These are phyloP conservation scores for Chionodraco myersi DNA, from an alignment of 2,113 vertebrate species.

Conservation along the genomic window DNA sequence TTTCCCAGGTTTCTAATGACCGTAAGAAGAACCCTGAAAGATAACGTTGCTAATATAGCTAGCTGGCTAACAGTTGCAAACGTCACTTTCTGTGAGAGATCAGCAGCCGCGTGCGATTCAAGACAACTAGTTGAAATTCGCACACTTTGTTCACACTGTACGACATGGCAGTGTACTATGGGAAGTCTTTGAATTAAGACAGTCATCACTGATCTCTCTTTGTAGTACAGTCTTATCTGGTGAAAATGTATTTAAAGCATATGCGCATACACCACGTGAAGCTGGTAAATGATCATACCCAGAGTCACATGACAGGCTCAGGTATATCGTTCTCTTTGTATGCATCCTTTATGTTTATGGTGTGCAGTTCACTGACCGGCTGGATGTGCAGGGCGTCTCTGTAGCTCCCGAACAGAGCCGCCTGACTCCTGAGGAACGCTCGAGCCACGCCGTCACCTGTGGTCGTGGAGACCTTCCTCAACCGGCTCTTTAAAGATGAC, in stretches of 20 bases:
- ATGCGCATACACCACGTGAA: background rate
- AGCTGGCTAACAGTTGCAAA: no score
- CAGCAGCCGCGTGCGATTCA: no score
- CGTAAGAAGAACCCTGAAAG: no score
- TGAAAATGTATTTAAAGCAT: background rate
- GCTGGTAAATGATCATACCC: background rate
- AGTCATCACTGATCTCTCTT: background rate
- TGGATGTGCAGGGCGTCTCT: conserved; percentile 94
- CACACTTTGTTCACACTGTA: no score
- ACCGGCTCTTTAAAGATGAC: conserved; percentile 91
- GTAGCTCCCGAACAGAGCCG: conserved; percentile 96
- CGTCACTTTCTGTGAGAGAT: no score
- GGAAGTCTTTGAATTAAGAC: no score
- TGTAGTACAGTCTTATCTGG: background rate
- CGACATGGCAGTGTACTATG: no score
- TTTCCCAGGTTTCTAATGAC: no score
- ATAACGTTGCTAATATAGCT: no score
- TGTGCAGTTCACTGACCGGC: conserved; percentile 84
- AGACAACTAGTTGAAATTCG: no score
- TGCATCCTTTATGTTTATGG: background rate
- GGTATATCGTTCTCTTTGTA: background rate
- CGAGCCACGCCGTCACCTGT: conserved; percentile 94
- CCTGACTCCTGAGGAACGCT: conserved; percentile 96
- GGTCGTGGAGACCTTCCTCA: conserved; percentile 95
- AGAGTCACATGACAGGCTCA: background rate